Evolutionary conservation across 2,888 invertebrate genomes (phyloP).

Genomic region (Troides aeacus): DNA sequence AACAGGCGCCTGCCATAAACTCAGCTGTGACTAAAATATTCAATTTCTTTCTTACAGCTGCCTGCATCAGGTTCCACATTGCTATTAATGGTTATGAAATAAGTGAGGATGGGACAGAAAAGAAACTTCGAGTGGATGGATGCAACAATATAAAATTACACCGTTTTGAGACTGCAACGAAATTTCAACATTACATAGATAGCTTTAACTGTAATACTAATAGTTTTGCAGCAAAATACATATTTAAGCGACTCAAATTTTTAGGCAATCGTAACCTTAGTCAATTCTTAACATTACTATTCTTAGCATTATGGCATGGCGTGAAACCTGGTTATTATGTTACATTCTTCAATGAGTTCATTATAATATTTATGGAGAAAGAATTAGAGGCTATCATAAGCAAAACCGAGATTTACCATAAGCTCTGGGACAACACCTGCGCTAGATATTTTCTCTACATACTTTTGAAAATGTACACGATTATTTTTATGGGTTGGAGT

Average conservation of each 20-base stretch:
- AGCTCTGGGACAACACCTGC: constrained; percentile 59
- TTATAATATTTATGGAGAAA: constrained; percentile 91
- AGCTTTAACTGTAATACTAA: constrained; percentile 98
- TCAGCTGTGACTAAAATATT: no score
- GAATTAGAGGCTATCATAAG: constrained; percentile 82
- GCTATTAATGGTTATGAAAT: constrained; percentile 89
- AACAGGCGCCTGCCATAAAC: no score
- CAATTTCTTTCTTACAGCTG: constrained; percentile 55
- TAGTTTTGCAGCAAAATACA: constrained; percentile 94
- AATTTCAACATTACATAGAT: constrained; percentile 92
- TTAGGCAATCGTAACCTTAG: constrained; percentile 90
- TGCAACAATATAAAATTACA: constrained; percentile 93
- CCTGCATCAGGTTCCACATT: constrained; percentile 84
- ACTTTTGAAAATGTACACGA: constrained; percentile 85
- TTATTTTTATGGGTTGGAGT: constrained; percentile 92
- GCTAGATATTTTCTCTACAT: constrained; percentile 75
- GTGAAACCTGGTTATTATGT: constrained; percentile 96
- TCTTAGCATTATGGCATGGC: constrained; percentile 98
- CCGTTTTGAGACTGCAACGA: constrained; percentile 89
- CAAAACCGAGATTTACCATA: constrained; percentile 71
- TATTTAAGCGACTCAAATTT: constrained; percentile 96
- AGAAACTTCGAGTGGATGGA: constrained; percentile 81
- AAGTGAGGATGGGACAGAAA: constrained; percentile 36
- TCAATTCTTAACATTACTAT: constrained; percentile 89
- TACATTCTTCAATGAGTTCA: constrained; percentile 94